Conservation (phyloP, 2,113 vertebrate genomes). For the Strigops habroptila region DNA sequence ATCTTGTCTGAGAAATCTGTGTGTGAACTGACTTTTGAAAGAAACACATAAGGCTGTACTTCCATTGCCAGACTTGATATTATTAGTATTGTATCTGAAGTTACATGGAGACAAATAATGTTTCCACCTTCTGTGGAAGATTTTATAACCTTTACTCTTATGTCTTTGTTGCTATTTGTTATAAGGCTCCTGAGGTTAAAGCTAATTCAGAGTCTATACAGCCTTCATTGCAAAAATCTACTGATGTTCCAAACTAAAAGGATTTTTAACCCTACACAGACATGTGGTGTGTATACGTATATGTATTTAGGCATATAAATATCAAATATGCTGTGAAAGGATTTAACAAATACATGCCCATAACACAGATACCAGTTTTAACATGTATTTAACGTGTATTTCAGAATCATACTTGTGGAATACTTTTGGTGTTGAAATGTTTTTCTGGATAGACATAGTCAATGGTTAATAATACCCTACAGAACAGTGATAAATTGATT, state of each 20-base stretch:
- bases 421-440: not conserved
- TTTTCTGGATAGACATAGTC: not conserved
- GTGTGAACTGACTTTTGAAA: not conserved
- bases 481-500: not conserved
- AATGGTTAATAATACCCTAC: not conserved
- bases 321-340: not conserved
- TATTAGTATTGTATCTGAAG: not conserved
- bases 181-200: not conserved
- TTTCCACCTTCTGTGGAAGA: not conserved
- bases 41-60: accelerated
- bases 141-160: not conserved
- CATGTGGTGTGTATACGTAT: accelerated
- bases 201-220: not conserved
- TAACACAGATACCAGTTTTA: not conserved
- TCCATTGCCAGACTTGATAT: not conserved
- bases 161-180: not conserved
- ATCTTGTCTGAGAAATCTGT: not conserved
- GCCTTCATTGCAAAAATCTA: not conserved
- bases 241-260: not conserved
- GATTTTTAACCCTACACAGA: not conserved
- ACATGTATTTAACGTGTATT: not conserved
- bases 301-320: not conserved
- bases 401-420: not conserved
- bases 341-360: not conserved
- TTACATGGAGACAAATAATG: not conserved